phyloP scores from a whole-genome alignment of 2,113 vertebrate genomes.

The Numida meleagris region DNA sequence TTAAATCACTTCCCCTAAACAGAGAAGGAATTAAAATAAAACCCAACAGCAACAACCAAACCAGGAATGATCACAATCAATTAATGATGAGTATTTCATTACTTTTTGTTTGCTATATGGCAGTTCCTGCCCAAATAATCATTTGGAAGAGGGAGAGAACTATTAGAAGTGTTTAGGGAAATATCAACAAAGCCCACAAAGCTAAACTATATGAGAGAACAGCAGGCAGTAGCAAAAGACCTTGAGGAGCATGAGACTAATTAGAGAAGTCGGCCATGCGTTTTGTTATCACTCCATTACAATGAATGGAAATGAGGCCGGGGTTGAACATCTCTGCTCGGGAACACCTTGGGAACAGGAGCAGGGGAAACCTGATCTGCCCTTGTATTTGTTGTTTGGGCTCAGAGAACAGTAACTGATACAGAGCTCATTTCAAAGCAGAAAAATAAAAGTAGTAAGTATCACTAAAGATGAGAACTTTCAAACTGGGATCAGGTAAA shows the following conservation, averaged over 20 bases:
- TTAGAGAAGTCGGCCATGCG: constrained; percentile 64
- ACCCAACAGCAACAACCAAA: constrained; percentile 35
- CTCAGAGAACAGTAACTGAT: constrained; percentile 47
- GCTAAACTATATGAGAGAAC: background rate
- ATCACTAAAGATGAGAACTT: background rate
- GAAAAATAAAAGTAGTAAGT: background rate
- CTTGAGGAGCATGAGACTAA: constrained; percentile 59
- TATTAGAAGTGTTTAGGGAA: constrained; percentile 27
- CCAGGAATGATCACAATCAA: constrained; percentile 53
- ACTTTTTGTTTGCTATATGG: constrained; percentile 57
- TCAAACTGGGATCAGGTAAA: background rate
- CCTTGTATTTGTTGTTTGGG: constrained; percentile 42
- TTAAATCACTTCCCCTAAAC: constrained; percentile 41
- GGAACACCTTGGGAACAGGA: constrained; percentile 30
- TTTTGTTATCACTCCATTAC: constrained; percentile 67
- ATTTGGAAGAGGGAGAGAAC: constrained; percentile 31
- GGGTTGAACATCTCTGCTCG: constrained; percentile 39
- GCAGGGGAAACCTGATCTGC: constrained; percentile 46
- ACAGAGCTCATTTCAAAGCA: constrained; percentile 21
- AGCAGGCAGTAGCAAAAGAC: constrained; percentile 48
- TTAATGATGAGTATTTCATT: constrained; percentile 62
- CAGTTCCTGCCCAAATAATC: constrained; percentile 67
- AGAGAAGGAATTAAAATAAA: constrained; percentile 43
- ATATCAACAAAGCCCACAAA: constrained; percentile 30
- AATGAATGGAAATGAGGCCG: constrained; percentile 60